These are phyloP conservation scores for Phytoseiulus persimilis DNA, from an alignment of 2,888 invertebrate species.

Conservation along the genomic window DNA sequence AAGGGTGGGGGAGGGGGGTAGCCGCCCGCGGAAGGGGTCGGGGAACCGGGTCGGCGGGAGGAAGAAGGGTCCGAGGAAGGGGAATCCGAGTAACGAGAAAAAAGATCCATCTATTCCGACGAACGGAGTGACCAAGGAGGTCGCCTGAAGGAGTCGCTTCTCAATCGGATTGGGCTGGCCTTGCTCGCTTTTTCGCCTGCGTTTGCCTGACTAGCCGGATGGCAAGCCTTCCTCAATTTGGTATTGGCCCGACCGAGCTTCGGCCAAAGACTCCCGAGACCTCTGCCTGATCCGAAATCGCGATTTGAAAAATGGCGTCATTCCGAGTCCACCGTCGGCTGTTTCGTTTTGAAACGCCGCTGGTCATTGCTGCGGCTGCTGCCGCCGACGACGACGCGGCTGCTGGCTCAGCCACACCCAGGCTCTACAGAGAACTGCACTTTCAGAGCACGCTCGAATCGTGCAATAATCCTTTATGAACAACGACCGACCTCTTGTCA, in stretches of 20 bases:
- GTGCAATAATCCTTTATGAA: slow-evolving; percentile 5
- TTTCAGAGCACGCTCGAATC: background rate
- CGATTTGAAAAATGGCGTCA: background rate
- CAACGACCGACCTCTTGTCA: background rate
- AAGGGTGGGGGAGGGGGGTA: background rate
- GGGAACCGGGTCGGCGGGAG: background rate
- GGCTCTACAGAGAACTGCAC: background rate
- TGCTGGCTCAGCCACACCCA: slow-evolving; percentile 5
- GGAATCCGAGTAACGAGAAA: background rate
- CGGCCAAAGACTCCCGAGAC: background rate
- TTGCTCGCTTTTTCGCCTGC: background rate
- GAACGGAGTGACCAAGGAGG: background rate
- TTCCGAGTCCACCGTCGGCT: background rate
- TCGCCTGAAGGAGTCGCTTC: background rate
- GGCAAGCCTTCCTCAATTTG: background rate
- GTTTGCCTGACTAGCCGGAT: background rate
- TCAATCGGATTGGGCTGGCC: background rate
- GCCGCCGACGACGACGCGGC: background rate
- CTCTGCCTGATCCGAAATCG: background rate
- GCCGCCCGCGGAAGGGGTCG: background rate
- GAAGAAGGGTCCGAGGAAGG: background rate
- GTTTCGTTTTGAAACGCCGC: slow-evolving; percentile 5
- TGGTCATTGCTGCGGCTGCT: background rate
- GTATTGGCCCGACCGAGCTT: background rate
- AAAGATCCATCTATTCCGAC: slow-evolving; percentile 5